Evolutionary conservation across 2,797 vertebrate species (phyloP), one percentile per base, ranked within the genome.

Genomic region (Muscicapa striata): DNA sequence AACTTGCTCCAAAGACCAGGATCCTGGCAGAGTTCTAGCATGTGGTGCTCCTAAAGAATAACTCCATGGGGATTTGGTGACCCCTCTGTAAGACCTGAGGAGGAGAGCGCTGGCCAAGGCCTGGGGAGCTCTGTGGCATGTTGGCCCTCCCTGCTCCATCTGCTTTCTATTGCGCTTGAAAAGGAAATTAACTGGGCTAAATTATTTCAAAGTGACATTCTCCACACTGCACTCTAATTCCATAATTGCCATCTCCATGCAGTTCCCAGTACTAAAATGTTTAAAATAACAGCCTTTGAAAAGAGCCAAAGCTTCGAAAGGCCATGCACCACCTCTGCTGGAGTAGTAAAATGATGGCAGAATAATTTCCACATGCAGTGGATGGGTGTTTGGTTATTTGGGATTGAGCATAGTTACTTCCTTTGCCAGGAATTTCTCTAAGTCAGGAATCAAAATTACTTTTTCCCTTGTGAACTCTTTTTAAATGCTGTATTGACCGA

Each of bases 171-270:
- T 95, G 94, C 1, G 0, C 77, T 94, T 92, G 79, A 94, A 96
- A 94, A 94, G 89, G 70, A 96, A 97, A 96, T 91, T 64, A 96
- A 88, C 79, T 88, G 79, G 91, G 76, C 59, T 84, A 79, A 96
- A 94, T 79, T 59, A 84, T 97, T 96, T 96, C 91, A 90, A 96
- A 97, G 95, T 73, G 95, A 86, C 89, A 79, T 94, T 96, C 95
- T 66, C 87, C 75, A 69, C 85, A 93, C 89, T 93, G 91, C 83
- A 90, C 87, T 96, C 70, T 91, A 94, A 94, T 94, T 96, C 91
- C 2, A 2, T 93, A 96, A 90, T 91, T 94, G 94, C 77, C 92
- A 96, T 86, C 74, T 90, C 83, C 83, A 79, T 91, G 77, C 77
- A 87, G 86, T 94, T 95, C 93, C 80, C 88, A 84, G 67, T 34